A percentile compares a stretch with the other conserved stretches of the same genome.
Evolutionary conservation across 2,797 vertebrate genomes (phyloP).

Genomic region (Micrastur ruficollis): DNA sequence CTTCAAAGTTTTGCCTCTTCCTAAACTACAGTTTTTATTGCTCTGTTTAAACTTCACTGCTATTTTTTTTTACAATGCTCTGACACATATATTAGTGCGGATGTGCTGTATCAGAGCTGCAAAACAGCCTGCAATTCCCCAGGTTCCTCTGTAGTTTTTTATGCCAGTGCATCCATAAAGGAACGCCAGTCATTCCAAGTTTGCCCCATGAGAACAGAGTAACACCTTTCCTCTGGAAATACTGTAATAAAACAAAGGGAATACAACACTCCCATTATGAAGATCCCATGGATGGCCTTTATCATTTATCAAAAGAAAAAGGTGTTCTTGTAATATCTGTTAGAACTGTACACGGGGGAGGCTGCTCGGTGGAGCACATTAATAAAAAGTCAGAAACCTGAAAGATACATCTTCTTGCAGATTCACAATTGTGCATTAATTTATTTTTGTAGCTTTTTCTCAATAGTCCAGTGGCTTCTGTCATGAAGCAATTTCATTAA

Average conservation of each 20-base stretch:
- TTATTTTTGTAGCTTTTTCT: slow-evolving; percentile 72
- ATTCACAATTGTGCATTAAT: slow-evolving; percentile 63
- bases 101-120: slow-evolving; percentile 37
- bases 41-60: slow-evolving; percentile 55
- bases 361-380: slow-evolving; percentile 63
- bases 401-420: slow-evolving; percentile 55
- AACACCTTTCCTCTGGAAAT: slow-evolving; percentile 66
- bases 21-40: slow-evolving; percentile 60
- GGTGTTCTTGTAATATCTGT: slow-evolving; percentile 62
- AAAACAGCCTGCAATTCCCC: slow-evolving; percentile 67
- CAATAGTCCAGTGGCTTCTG: slow-evolving; percentile 68
- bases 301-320: slow-evolving; percentile 72
- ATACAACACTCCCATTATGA: slow-evolving; percentile 59
- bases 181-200: slow-evolving; percentile 46
- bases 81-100: slow-evolving; percentile 34
- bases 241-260: slow-evolving; percentile 74
- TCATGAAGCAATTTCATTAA: slow-evolving; percentile 71
- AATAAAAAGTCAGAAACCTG: slow-evolving; percentile 73
- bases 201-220: slow-evolving; percentile 63
- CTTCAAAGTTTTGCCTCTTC: slow-evolving; percentile 44
- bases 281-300: slow-evolving; percentile 64
- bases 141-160: slow-evolving; percentile 65
- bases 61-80: slow-evolving; percentile 57
- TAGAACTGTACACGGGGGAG: slow-evolving; percentile 58
- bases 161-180: slow-evolving; percentile 60